These are phyloP conservation scores for Drosophila miranda DNA, from an alignment of 1,140 invertebrate genomes.

Conservation along the genomic window DNA sequence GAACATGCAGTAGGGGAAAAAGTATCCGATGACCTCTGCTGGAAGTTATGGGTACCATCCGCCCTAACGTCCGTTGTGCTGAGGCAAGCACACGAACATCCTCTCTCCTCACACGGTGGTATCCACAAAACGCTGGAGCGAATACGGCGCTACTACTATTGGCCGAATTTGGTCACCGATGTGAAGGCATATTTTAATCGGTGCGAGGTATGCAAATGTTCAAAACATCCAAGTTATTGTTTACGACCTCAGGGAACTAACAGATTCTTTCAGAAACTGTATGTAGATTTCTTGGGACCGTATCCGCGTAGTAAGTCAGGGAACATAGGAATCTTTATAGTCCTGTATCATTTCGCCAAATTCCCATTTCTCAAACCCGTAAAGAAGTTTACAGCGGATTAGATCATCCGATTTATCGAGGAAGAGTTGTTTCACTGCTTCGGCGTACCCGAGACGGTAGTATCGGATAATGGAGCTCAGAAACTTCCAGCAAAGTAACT, in stretches of 20 bases:
- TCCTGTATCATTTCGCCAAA: not conserved
- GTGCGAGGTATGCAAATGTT: not conserved
- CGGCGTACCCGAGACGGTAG: not conserved
- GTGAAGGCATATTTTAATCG: slow-evolving; percentile 9
- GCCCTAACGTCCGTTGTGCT: not conserved
- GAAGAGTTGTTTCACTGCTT: not conserved
- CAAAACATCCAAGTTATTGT: not conserved
- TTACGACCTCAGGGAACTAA: no score
- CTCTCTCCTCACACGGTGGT: slow-evolving; percentile 1
- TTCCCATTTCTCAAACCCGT: not conserved
- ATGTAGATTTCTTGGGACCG: slow-evolving; percentile 11
- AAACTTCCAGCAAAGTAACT: no score
- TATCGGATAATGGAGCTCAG: not conserved
- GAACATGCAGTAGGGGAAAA: slow-evolving; percentile 5
- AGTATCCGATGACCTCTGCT: not conserved
- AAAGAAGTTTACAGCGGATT: no score
- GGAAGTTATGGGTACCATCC: slow-evolving; percentile 1
- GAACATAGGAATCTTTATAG: slow-evolving; percentile 13
- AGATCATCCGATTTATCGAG: not conserved
- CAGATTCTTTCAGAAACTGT: no score
- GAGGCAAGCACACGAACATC: not conserved
- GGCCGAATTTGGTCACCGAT: not conserved
- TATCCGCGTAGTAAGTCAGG: not conserved
- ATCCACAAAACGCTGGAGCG: slow-evolving; percentile 3
- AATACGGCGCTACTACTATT: slow-evolving; percentile 7